These are phyloP conservation scores for Cremastobaeus sp. DNA, from an alignment of 2,888 invertebrate genomes.

Conservation along the genomic window DNA sequence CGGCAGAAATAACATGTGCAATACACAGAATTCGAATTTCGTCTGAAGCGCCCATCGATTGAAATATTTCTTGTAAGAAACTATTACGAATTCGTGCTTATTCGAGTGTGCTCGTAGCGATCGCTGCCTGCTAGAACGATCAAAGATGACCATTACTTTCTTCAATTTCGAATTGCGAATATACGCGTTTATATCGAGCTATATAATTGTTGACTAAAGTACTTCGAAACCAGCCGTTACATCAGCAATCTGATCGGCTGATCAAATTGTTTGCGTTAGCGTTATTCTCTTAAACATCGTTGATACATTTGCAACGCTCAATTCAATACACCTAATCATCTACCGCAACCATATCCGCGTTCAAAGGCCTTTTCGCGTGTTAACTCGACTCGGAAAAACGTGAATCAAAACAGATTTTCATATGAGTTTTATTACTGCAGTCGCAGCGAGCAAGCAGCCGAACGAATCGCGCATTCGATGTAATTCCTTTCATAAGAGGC, in stretches of 20 bases:
- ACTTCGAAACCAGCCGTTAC: too few species aligned
- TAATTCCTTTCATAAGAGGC: slow-evolving; percentile 45
- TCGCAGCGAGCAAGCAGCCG: slow-evolving; percentile 17
- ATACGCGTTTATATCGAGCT: too few species aligned
- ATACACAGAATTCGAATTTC: slow-evolving; percentile 22
- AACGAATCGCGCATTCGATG: slow-evolving; percentile 18
- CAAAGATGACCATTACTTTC: slow-evolving; percentile 20
- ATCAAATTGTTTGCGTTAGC: too few species aligned
- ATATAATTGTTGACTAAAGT: too few species aligned
- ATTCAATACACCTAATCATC: too few species aligned
- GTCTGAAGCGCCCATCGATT: slow-evolving; percentile 14
- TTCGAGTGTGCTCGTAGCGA: slow-evolving; percentile 14
- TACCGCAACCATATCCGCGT: too few species aligned
- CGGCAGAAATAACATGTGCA: slow-evolving; percentile 26
- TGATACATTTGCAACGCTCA: too few species aligned
- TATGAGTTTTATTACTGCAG: slow-evolving; percentile 17
- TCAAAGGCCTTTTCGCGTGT: too few species aligned
- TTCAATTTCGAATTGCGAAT: slow-evolving; percentile 11
- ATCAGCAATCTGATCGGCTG: too few species aligned
- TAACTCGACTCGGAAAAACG: slow-evolving; percentile 2
- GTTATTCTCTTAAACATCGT: too few species aligned
- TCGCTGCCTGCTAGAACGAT: slow-evolving; percentile 13
- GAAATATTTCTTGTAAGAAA: slow-evolving; percentile 13
- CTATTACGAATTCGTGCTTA: slow-evolving; percentile 26
- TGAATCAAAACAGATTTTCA: slow-evolving; percentile 4